Evolutionary conservation across 2,797 vertebrate species (phyloP), one percentile per base, ranked within the genome.

Genomic region (Pseudomugil gertrudae): DNA sequence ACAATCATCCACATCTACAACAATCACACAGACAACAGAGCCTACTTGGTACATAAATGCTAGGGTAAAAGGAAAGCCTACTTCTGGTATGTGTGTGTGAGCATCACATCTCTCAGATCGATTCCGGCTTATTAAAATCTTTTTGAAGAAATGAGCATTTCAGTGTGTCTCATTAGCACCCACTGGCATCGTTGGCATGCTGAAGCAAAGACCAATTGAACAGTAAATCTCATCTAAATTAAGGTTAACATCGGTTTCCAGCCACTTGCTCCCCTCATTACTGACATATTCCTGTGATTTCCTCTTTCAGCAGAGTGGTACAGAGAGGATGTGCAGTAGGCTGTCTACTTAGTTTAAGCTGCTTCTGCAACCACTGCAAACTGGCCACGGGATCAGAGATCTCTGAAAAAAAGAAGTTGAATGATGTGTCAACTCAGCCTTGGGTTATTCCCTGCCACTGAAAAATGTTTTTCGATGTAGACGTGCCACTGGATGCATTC

Each of bases 161-260:
- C 48, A 36, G 30, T 51, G 59, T 67, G 50, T 68, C 24, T 65
- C 14, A 33, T 69, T 62, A 63, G 55, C 66, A 74, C 58, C 69
- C 55, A 66, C 61, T 19, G 55, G 74, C 51, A 53, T 66, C 73
- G 72, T 38, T 68, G 68, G 35, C 48, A 71, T 52, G 33, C 62
- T 66, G 47, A 36, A 32, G 72, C 26, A 24, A 29, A 69, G 24
- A 50, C 24, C 61, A 65, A 54, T 40, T 76, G 17, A 78, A 66
- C 4, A 29, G 54, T 57, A 56, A 79, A 15, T 26, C 14, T 59
- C 59, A 64, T 64, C 52, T 66, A 79, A 76, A 85, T 84, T 78
- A 69, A 82, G 71, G 70, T 79, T 71, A 69, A 82, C 73, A 69
- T 43, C 55, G 69, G 55, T 63, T 79, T 79, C 66, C 65, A 73